Conservation (phyloP, 2,888 invertebrate genomes). For the Helobdella robusta region DNA sequence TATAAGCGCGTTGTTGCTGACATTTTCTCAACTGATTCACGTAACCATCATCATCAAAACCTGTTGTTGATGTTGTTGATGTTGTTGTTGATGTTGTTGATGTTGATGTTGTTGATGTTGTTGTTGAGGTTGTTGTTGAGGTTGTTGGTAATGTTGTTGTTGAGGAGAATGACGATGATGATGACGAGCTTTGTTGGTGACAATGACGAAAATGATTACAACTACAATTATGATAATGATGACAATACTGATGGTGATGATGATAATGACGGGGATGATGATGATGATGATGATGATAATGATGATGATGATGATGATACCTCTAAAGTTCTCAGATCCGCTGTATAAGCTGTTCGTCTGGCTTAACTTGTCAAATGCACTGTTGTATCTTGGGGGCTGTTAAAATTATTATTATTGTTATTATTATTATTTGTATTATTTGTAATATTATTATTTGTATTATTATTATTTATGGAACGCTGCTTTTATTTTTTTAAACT, state of each 20-base stretch:
- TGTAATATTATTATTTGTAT: too few relatives aligned
- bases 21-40: constrained; percentile 30
- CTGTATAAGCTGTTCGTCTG: constrained; percentile 11
- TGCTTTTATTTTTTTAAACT: too few relatives aligned
- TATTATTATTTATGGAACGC: too few relatives aligned
- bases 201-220: too few relatives aligned
- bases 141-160: background rate
- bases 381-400: constrained; percentile 25
- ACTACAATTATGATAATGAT: constrained; percentile 16
- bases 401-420: constrained; percentile 29
- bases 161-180: constrained; percentile 18
- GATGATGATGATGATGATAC: constrained; percentile 18
- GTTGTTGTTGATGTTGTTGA: constrained; percentile 19
- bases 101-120: constrained; percentile 19
- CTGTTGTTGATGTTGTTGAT: constrained; percentile 7
- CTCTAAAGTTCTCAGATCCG: background rate
- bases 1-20: constrained; percentile 9
- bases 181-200: too few relatives aligned
- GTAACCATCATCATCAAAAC: constrained; percentile 31
- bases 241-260: background rate
- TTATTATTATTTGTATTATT: too few relatives aligned
- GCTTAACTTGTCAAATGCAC: constrained; percentile 7
- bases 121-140: background rate
- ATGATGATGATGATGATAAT: constrained; percentile 19
- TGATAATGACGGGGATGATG: constrained; percentile 20